Percentiles rank a stretch among this genome's conserved stretches.
Conservation (phyloP, 2,797 vertebrate species). For the Strix occidentalis region DNA sequence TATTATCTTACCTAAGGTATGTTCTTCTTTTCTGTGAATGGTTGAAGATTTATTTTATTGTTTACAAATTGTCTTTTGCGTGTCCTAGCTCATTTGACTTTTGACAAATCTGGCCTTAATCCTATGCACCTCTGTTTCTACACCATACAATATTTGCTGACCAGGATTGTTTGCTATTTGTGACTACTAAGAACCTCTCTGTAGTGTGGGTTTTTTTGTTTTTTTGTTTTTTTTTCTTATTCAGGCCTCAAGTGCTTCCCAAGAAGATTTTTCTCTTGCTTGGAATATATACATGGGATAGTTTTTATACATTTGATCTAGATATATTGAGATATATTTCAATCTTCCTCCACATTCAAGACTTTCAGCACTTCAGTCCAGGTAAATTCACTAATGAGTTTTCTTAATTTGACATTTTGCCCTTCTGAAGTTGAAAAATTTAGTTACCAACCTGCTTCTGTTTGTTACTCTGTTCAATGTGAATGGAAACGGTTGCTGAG, state of each 20-base stretch:
- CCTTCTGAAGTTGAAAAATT: background rate
- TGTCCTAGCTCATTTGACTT: background rate
- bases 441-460: background rate
- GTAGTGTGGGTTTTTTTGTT: rapidly evolving
- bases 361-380: background rate
- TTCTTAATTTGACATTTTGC: background rate
- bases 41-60: background rate
- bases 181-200: background rate
- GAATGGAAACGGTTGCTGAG: background rate
- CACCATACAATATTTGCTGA: background rate
- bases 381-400: background rate
- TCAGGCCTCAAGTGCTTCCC: background rate
- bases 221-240: rapidly evolving
- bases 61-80: background rate
- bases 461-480: background rate
- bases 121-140: background rate
- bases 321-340: background rate
- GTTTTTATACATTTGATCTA: background rate
- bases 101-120: background rate
- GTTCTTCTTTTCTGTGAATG: background rate
- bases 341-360: background rate
- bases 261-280: background rate
- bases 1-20: background rate
- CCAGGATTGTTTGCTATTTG: background rate
- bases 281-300: background rate